These are phyloP conservation scores for Podargus strigoides DNA, from an alignment of 2,797 vertebrate genomes.

Conservation along the genomic window DNA sequence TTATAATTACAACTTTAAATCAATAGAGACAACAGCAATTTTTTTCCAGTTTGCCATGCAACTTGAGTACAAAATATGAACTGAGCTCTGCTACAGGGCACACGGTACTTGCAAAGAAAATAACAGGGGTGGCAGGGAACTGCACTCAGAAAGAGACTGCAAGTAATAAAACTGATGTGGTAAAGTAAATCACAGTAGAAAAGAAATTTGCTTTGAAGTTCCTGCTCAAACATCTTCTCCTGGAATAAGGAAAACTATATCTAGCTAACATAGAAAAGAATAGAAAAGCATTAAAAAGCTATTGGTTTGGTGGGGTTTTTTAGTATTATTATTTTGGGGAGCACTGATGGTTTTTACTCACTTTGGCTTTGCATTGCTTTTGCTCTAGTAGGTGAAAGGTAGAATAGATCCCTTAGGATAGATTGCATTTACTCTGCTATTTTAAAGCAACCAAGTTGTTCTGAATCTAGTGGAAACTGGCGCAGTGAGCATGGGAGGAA, in stretches of 20 bases:
- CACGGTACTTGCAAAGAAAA: neutral
- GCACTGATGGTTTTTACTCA: neutral
- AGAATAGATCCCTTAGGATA: neutral
- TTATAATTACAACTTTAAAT: neutral
- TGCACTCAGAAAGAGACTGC: neutral
- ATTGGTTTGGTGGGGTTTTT: rapidly evolving
- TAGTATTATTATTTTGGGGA: neutral
- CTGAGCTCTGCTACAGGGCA: neutral
- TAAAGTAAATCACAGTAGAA: neutral
- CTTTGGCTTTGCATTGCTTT: neutral
- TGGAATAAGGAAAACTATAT: neutral
- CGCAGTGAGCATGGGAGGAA: neutral
- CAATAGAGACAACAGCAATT: neutral
- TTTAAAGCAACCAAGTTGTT: neutral
- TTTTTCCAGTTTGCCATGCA: neutral
- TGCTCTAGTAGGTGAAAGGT: neutral
- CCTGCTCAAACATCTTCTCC: neutral
- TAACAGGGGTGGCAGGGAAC: neutral
- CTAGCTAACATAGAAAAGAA: neutral
- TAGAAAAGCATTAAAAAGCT: neutral
- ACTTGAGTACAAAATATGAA: neutral
- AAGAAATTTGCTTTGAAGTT: neutral
- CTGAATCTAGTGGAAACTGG: constrained; percentile 31
- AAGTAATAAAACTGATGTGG: neutral
- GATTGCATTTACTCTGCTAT: neutral